Percentiles rank a stretch among this genome's conserved stretches.
These are phyloP conservation scores for Erythrolamprus reginae DNA, from an alignment of 2,113 vertebrate species.

Conservation along the genomic window DNA sequence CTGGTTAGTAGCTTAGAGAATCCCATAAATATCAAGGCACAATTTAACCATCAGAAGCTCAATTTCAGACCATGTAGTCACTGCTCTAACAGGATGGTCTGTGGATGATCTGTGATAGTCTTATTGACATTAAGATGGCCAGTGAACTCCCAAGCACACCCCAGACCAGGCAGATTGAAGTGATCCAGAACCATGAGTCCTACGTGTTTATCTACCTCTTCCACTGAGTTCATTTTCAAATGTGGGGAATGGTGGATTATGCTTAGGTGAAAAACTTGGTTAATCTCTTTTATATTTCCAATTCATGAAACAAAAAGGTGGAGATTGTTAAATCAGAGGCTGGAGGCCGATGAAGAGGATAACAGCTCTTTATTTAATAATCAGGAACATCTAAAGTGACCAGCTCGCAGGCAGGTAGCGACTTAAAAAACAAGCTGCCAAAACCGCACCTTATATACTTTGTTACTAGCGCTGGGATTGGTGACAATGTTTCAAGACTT, in stretches of 20 bases:
- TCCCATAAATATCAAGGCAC: background rate
- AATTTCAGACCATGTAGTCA: background rate
- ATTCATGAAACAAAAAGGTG: background rate
- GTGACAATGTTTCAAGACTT: too few relatives aligned
- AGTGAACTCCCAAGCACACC: background rate
- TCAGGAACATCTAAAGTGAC: too few relatives aligned
- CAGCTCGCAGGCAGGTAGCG: too few relatives aligned
- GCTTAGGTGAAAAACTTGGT: background rate
- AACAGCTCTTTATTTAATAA: too few relatives aligned
- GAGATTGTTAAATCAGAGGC: too few relatives aligned
- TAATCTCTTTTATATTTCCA: background rate
- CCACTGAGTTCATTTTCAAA: background rate
- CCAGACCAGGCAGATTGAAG: background rate
- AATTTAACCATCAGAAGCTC: background rate
- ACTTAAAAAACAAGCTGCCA: too few relatives aligned
- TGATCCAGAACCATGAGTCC: background rate
- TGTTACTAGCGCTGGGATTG: too few relatives aligned
- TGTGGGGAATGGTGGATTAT: background rate
- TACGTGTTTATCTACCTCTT: background rate
- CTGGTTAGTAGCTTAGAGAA: background rate
- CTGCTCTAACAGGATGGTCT: background rate
- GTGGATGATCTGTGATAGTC: background rate
- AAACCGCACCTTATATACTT: too few relatives aligned
- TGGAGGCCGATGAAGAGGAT: too few relatives aligned
- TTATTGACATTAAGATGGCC: background rate